These are phyloP conservation scores for Sesamia inferens DNA, from an alignment of 2,888 invertebrate species.

Conservation along the genomic window DNA sequence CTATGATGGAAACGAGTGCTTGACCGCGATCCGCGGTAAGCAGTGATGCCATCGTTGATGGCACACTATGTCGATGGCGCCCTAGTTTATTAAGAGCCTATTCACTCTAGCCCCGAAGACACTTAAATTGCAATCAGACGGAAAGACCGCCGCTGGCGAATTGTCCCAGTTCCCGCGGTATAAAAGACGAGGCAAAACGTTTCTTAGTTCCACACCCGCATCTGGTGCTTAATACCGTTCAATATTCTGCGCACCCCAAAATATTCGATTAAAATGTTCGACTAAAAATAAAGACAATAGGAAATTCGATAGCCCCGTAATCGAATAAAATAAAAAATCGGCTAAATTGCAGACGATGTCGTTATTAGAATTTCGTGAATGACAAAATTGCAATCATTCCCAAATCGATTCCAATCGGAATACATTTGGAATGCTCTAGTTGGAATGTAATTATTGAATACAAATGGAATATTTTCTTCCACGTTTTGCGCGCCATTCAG, in stretches of 20 bases:
- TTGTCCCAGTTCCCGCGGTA: too few relatives aligned
- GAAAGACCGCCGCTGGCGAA: too few relatives aligned
- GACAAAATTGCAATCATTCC: conserved; percentile 51
- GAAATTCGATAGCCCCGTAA: conserved; percentile 11
- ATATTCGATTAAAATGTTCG: conserved; percentile 27
- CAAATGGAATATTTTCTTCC: conserved; percentile 17
- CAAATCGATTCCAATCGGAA: conserved; percentile 38
- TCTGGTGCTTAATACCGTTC: background rate
- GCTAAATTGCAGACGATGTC: conserved; percentile 34
- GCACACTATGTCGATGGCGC: too few relatives aligned
- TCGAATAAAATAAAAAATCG: conserved; percentile 32
- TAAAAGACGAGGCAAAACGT: too few relatives aligned
- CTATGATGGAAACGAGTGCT: too few relatives aligned
- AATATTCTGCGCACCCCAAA: background rate
- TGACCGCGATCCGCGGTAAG: too few relatives aligned
- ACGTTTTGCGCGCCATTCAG: conserved; percentile 16
- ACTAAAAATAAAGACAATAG: conserved; percentile 33
- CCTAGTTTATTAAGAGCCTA: too few relatives aligned
- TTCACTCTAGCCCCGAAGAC: too few relatives aligned
- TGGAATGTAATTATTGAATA: conserved; percentile 43
- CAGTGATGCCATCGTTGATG: too few relatives aligned
- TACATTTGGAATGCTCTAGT: conserved; percentile 46
- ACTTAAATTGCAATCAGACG: too few relatives aligned
- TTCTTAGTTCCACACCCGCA: too few relatives aligned
- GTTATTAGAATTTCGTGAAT: conserved; percentile 58